Base-by-base conservation (phyloP, 2,113 vertebrate species). In the Hippocampus barbouri region DNA sequence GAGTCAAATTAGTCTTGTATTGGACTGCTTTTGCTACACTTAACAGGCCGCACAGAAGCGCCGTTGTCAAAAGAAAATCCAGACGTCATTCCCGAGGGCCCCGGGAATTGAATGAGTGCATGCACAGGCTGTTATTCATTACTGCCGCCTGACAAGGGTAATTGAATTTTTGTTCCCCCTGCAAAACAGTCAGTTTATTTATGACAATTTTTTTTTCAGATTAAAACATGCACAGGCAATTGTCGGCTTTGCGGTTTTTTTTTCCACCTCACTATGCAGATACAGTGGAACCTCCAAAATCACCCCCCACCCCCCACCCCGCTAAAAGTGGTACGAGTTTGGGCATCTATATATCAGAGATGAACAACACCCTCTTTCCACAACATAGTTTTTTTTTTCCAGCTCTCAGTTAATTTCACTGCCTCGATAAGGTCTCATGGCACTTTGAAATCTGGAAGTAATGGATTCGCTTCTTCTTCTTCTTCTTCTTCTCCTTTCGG, bases 31-130 rank as follows among this genome's bases (percentile, higher is more conserved):
- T 82, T 88, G 81, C 78, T 76, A 69, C 67, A 79, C 81, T 80
- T 80, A 88, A 63, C 71, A 84, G 80, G 68, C 77, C 67, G 47
- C 73, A 63, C 77, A 68, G 49, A 69, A 45, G 7, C 4, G 14
- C 14, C 7, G 43, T 66, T 47, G 84, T 76, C 78, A 34, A 60
- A 45, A 74, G 54, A 81, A 77, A 86, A 78, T 70, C 70, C 82
- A 81, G 82, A 83, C 82, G 78, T 84, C 74, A 72, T 86, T 83
- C 73, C 78, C 74, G 20, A 45, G 73, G 82, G 83, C 85, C 73
- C 73, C 73, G 70, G 79, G 86, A 91, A 89, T 90, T 87, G 90
- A 90, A 88, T 85, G 79, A 88, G 87, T 86, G 83, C 83, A 80
- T 83, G 83, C 87, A 75, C 78, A 84, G 77, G 72, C 82, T 88